Evolutionary conservation across 1,140 invertebrate species (phyloP), one percentile per base, ranked within the genome.

Genomic region (Drosophila prosaltans): DNA sequence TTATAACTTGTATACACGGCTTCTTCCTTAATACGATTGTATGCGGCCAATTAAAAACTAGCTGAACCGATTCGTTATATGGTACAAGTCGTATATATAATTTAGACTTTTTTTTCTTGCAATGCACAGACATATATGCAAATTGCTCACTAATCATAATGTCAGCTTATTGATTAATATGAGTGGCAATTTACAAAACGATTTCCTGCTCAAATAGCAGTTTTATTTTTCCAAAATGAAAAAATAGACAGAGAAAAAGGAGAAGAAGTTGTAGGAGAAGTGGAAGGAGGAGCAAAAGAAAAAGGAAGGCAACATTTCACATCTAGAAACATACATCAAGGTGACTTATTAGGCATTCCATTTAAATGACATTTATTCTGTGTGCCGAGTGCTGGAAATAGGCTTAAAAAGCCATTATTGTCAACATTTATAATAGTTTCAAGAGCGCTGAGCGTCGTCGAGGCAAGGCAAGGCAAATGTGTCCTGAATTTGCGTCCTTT

Each of bases 401-500:
- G 85, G 85, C 85, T 90, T 90, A 90, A 85, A 90, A 90, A 85
- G 85, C 85, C 85, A 90, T 90, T 90, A 90, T 85, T 90, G 85
- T 90, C 85, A 90, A 89, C 85, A 86, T 88, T 88, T 88, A 88
- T 88, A 88, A 88, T 88, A 88, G 83, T 88, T 88, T 72, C 84
- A 72, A 86, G 83, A 67, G 73, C 36, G 65, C 67, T 48, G 32
- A 40, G 30, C 11, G 48, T 24, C 43, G 32, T 16, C 9, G 2
- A 28, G 68, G 41, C 28, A 16, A 16, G 16, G 16, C 16, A 41
- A 67, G 72, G 63, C 45, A 74, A 89, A 80, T 88, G 76, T 78
- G 80, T 84, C 68, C 70, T 78, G 82, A 68, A 69, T 72, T 57
- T 54, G 39, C 40, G 28, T 55, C 16, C 10, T 60, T 11, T 32